phyloP scores from a whole-genome alignment of 2,797 vertebrate species.

The Chelonia mydas region DNA sequence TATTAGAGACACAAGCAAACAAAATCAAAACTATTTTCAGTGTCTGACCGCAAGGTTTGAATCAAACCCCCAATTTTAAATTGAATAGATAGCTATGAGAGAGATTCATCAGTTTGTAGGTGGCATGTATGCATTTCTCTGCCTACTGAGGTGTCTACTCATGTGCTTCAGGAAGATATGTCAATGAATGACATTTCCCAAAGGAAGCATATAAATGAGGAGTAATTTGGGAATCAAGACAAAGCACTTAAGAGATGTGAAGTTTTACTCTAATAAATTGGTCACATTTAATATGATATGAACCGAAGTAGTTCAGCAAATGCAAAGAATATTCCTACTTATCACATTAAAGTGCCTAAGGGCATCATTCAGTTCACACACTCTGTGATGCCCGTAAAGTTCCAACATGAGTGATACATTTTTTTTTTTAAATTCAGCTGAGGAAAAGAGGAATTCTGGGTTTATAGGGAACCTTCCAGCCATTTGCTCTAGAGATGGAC shows the following conservation, averaged over 20 bases:
- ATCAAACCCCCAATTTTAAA: conserved; percentile 25
- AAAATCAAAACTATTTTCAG: conserved; percentile 18
- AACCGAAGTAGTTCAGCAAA: conserved; percentile 8
- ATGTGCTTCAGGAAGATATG: not conserved
- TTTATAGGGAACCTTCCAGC: conserved; percentile 39
- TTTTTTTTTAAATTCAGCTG: conserved; percentile 31
- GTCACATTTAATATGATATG: conserved; percentile 34
- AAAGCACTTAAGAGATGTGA: not conserved
- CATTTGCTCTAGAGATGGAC: conserved; percentile 41
- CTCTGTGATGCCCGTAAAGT: not conserved
- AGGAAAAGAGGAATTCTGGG: conserved; percentile 16
- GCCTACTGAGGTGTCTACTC: not conserved
- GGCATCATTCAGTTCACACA: conserved; percentile 21
- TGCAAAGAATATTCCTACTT: not conserved
- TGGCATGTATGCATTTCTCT: not conserved
- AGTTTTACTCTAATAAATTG: not conserved
- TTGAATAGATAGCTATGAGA: conserved; percentile 22
- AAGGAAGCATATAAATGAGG: conserved; percentile 2
- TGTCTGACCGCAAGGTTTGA: not conserved
- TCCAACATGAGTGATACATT: not conserved
- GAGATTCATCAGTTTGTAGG: conserved; percentile 21
- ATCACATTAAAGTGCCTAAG: conserved; percentile 41
- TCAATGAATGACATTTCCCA: not conserved
- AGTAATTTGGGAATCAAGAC: conserved; percentile 16
- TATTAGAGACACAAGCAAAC: conserved; percentile 8